Conservation (phyloP, 2,797 vertebrate species). For the Picus viridis region DNA sequence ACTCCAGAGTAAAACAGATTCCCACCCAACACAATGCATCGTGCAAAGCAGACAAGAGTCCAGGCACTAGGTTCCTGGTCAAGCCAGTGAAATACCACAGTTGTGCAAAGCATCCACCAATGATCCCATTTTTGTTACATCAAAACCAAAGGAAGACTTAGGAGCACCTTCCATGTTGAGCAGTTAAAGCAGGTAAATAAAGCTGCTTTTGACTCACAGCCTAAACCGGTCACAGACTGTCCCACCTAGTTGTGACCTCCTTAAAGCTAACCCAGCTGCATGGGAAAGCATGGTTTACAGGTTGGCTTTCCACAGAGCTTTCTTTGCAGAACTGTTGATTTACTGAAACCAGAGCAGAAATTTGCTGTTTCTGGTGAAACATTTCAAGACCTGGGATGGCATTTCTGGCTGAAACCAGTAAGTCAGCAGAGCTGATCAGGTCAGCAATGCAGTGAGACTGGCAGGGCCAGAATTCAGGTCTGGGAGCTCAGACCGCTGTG, state of each 20-base stretch:
- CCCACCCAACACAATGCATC: not conserved
- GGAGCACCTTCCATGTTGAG: fast-evolving
- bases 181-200: not conserved
- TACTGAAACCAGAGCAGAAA: not conserved
- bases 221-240: no score
- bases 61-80: not conserved
- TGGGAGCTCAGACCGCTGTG: not conserved
- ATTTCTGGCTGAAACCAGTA: not conserved
- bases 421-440: not conserved
- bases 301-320: not conserved
- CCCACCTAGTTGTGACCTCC: not conserved
- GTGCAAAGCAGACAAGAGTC: not conserved
- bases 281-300: fast-evolving
- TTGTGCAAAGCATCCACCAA: not conserved
- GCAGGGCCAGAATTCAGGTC: not conserved
- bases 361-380: not conserved
- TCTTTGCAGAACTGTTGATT: not conserved
- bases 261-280: not conserved
- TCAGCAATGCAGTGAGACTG: not conserved
- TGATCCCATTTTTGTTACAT: not conserved
- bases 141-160: not conserved
- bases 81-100: not conserved
- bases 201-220: not conserved
- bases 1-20: not conserved
- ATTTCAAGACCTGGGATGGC: not conserved